Percentiles rank a stretch among this genome's conserved stretches.
phyloP scores from a whole-genome alignment of 2,888 invertebrate species.

The Nephrotoma flavescens region DNA sequence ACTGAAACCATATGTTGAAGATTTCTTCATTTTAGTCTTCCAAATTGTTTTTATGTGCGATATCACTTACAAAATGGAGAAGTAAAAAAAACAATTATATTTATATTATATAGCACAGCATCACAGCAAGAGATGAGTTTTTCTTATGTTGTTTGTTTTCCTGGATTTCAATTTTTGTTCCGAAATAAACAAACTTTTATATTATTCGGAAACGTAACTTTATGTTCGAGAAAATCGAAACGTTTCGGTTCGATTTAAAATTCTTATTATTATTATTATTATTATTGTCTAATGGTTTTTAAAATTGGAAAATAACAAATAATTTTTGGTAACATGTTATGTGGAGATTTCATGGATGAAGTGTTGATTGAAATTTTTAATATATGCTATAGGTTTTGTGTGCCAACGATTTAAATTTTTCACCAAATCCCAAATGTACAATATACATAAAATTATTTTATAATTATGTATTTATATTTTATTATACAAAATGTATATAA shows the following conservation, averaged over 20 bases:
- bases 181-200: not conserved
- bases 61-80: not conserved
- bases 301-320: not conserved
- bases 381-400: no score
- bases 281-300: not conserved
- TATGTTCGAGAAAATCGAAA: not conserved
- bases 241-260: not conserved
- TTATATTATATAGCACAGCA: not conserved
- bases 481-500: no score
- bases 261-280: not conserved
- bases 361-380: no score
- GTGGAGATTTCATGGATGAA: not conserved
- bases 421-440: no score
- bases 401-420: no score
- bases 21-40: not conserved
- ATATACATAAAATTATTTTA: no score
- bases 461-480: no score
- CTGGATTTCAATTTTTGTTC: not conserved
- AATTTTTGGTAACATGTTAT: not conserved
- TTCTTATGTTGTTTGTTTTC: not conserved
- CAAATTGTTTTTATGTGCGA: not conserved
- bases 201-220: not conserved
- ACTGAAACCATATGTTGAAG: not conserved
- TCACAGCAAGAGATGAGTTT: not conserved
- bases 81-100: not conserved